phyloP scores from a whole-genome alignment of 2,888 invertebrate species.

The Agonopterix subpropinquella region DNA sequence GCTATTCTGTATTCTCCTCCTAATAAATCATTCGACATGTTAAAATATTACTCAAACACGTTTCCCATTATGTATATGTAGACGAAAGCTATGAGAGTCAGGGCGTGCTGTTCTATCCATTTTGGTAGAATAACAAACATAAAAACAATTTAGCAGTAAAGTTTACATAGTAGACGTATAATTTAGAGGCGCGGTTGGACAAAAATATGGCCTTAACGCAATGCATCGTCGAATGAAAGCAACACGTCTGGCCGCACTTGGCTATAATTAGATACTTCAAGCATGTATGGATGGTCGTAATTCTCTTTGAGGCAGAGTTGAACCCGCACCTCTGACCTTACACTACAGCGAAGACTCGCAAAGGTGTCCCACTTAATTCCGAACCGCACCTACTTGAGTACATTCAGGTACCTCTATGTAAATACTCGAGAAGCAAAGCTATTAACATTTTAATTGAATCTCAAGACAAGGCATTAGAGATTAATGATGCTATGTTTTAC shows the following conservation, averaged over 20 bases:
- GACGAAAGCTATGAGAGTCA: too few relatives aligned
- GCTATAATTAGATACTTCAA: slow-evolving; percentile 51
- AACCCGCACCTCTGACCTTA: slow-evolving; percentile 36
- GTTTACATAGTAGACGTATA: slow-evolving; percentile 8
- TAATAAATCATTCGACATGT: slow-evolving; percentile 35
- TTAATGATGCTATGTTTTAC: too few relatives aligned
- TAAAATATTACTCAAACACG: slow-evolving; percentile 13
- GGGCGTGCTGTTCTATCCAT: not conserved
- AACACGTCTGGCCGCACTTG: slow-evolving; percentile 28
- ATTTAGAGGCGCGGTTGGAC: slow-evolving; percentile 17
- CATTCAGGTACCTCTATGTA: not conserved
- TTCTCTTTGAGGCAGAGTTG: slow-evolving; percentile 32
- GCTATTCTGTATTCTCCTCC: slow-evolving; percentile 27
- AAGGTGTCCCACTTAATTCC: slow-evolving; percentile 16
- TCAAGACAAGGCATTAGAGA: not conserved
- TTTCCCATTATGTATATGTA: not conserved
- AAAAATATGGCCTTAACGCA: slow-evolving; percentile 17
- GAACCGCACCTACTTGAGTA: not conserved
- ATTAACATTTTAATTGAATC: slow-evolving; percentile 9
- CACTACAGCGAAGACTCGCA: slow-evolving; percentile 9
- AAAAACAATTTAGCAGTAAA: slow-evolving; percentile 5
- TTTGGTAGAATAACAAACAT: slow-evolving; percentile 5
- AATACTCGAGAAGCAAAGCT: not conserved
- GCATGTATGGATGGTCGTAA: slow-evolving; percentile 32
- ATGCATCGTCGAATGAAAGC: slow-evolving; percentile 19